Evolutionary conservation across 2,113 vertebrate species (phyloP).

Genomic region (Heliornis fulica): DNA sequence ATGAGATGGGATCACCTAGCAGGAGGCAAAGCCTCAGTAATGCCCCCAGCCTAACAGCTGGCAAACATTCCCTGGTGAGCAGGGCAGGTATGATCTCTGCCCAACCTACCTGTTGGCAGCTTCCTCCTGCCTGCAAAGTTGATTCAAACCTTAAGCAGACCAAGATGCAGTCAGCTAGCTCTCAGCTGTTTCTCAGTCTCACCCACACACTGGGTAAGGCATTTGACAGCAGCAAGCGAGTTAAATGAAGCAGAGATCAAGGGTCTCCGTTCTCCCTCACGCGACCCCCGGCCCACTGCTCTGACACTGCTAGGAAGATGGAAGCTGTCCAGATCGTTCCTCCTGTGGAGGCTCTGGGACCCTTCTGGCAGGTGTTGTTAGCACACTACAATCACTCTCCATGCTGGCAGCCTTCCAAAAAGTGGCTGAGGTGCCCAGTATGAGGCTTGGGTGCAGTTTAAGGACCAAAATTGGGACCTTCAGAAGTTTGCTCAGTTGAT

Average conservation of each 20-base stretch:
- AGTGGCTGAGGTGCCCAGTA: neutral
- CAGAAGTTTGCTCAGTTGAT: neutral
- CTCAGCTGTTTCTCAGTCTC: neutral
- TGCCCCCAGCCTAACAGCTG: neutral
- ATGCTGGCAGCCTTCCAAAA: rapidly evolving
- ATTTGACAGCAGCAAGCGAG: neutral
- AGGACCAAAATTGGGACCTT: neutral
- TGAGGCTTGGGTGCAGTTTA: neutral
- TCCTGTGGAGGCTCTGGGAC: neutral
- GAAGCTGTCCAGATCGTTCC: neutral
- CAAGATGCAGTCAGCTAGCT: neutral
- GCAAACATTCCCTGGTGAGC: rapidly evolving
- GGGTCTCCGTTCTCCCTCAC: neutral
- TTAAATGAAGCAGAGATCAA: neutral
- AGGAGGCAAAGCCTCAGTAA: neutral
- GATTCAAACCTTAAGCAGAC: neutral
- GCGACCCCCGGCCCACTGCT: rapidly evolving
- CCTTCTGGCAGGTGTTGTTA: neutral
- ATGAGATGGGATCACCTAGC: neutral
- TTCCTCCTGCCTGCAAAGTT: neutral
- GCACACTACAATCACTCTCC: neutral
- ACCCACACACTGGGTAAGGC: neutral
- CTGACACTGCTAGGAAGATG: neutral
- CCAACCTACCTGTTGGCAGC: neutral
- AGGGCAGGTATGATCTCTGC: neutral